These are phyloP conservation scores for Centroberyx gerrardi DNA, from an alignment of 2,797 vertebrate species.

Conservation along the genomic window DNA sequence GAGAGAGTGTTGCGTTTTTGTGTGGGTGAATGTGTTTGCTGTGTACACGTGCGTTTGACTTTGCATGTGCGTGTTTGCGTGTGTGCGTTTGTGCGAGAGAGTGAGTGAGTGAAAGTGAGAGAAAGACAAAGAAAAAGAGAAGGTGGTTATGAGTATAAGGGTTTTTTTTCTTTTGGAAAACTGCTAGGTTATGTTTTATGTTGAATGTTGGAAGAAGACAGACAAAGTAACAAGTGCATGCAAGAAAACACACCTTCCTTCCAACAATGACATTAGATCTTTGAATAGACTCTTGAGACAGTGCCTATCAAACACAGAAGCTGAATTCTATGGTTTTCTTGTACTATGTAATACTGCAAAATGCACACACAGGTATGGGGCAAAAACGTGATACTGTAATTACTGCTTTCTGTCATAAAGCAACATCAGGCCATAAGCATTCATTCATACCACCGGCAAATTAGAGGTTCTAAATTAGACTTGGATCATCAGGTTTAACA, in stretches of 20 bases:
- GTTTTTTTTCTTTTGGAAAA: slow-evolving; percentile 65
- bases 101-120: slow-evolving; percentile 27
- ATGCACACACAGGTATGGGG: slow-evolving; percentile 67
- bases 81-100: slow-evolving; percentile 20
- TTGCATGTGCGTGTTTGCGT: slow-evolving; percentile 30
- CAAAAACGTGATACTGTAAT: slow-evolving; percentile 71
- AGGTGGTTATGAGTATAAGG: slow-evolving; percentile 36
- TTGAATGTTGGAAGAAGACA: slow-evolving; percentile 69
- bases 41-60: slow-evolving; percentile 48
- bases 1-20: slow-evolving; percentile 74
- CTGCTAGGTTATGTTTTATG: slow-evolving; percentile 62
- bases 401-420: slow-evolving; percentile 66
- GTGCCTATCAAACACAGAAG: slow-evolving; percentile 62
- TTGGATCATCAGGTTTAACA: slow-evolving; percentile 69
- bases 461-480: slow-evolving; percentile 68
- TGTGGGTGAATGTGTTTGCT: slow-evolving; percentile 38
- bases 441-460: slow-evolving; percentile 79
- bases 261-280: slow-evolving; percentile 37
- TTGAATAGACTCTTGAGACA: slow-evolving; percentile 53
- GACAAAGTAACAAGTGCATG: slow-evolving; percentile 52
- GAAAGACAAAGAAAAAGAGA: slow-evolving; percentile 48
- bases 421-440: slow-evolving; percentile 74
- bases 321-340: slow-evolving; percentile 57
- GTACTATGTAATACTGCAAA: slow-evolving; percentile 62
- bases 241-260: slow-evolving; percentile 58